Conservation (phyloP, 1,140 invertebrate species). For the Polypedilum vanderplanki region DNA sequence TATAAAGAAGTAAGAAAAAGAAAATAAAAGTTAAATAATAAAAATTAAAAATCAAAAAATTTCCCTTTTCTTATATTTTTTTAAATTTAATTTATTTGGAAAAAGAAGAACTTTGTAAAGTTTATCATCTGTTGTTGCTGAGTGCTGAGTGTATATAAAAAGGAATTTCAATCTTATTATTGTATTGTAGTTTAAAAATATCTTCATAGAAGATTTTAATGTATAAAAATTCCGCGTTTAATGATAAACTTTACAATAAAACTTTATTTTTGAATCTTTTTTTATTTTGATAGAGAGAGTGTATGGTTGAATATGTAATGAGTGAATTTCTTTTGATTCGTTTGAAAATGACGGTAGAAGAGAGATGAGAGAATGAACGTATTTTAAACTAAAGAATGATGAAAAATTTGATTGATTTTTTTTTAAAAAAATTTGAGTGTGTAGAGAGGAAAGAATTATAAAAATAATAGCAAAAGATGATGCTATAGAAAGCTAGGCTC, state of each 20-base stretch:
- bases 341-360: no score
- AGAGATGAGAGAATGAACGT: no score
- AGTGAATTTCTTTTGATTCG: no score
- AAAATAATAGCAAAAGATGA: background rate
- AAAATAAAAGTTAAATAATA: background rate
- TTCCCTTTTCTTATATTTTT: background rate
- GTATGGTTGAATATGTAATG: no score
- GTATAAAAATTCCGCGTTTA: background rate
- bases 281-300: background rate
- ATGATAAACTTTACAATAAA: constrained; percentile 7
- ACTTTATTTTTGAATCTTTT: background rate
- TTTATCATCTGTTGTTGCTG: background rate
- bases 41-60: background rate
- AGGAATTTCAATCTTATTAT: background rate
- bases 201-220: constrained; percentile 6
- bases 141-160: background rate
- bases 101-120: background rate
- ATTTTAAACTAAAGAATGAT: no score
- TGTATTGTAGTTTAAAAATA: background rate
- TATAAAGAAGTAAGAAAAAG: background rate
- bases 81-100: background rate
- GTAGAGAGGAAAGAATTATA: no score
- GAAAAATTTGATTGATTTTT: no score
- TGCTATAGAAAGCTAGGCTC: constrained; percentile 11
- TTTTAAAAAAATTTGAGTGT: no score